Evolutionary conservation across 2,797 vertebrate species (phyloP).

Genomic region (Malacoctenus gilli): DNA sequence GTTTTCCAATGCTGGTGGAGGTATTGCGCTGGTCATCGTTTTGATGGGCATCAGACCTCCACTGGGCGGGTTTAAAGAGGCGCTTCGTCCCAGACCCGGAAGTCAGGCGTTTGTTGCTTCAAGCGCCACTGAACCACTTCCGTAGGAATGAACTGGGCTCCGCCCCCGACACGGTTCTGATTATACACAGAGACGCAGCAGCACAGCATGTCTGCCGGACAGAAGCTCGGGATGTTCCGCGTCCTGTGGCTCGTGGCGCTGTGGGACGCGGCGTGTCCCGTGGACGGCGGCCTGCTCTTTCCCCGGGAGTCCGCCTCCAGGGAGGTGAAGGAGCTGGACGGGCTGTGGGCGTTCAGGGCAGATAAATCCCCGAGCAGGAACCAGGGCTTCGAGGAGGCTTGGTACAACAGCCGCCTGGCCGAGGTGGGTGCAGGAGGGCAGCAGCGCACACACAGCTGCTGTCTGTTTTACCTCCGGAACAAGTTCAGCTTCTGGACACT

Average conservation of each 20-base stretch:
- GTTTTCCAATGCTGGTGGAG: too few species aligned
- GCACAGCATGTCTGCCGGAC: rapidly evolving
- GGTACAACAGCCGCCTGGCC: conserved; percentile 84
- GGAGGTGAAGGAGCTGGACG: conserved; percentile 86
- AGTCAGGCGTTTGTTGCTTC: too few species aligned
- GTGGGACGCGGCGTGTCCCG: conserved; percentile 31
- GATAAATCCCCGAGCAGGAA: conserved; percentile 83
- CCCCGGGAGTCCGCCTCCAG: conserved; percentile 86
- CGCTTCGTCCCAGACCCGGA: too few species aligned
- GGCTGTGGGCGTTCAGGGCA: conserved; percentile 91
- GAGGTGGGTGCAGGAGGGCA: conserved; percentile 80
- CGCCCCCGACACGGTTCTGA: too few species aligned
- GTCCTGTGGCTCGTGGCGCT: conserved; percentile 30
- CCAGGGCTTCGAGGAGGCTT: conserved; percentile 83
- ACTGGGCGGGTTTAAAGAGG: too few species aligned
- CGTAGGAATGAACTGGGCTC: too few species aligned
- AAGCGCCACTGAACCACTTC: too few species aligned
- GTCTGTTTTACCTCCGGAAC: neutral
- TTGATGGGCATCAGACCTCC: too few species aligned
- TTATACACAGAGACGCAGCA: too few species aligned
- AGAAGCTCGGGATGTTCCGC: neutral
- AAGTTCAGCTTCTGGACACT: neutral
- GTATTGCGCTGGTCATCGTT: too few species aligned
- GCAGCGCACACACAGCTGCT: neutral
- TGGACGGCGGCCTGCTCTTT: conserved; percentile 82